Base-by-base conservation (phyloP, 2,888 invertebrate genomes). In the Clitarchus hookeri region DNA sequence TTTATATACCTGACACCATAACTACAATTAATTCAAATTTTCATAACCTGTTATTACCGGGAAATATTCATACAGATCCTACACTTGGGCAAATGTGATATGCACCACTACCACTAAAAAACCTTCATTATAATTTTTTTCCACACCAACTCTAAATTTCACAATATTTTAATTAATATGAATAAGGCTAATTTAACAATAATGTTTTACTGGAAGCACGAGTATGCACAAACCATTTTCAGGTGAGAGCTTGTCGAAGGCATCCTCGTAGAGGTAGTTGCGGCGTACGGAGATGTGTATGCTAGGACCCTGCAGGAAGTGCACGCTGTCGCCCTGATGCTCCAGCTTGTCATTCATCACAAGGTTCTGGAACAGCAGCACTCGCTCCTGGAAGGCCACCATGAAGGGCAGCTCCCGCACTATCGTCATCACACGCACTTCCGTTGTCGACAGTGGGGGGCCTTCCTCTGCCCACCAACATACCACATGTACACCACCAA, bases 181-280 rank as follows among this genome's bases (percentile, higher is more conserved):
- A 36, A 36, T 36, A 3, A 4, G 1, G 36, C 36, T 36, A 36
- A 36, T 36, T 36, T 36, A 36, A 36, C 36, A 36, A 36, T 36
- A 36, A 36, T 36, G 36, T 36, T 36, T 36, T 36, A 36, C 36
- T 36, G 4, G 36, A 36, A 36, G 36, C 1, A 36, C 36, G 36
- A 48, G 16, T 3, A 65, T 11, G n/a, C n/a, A 88, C 92, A 91
- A 92, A 97, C 97, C 97, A 92, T 98, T 98, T 89, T 97, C 97
- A 3, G 94, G 94, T 0, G 98, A 96, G 8, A 99, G 93, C 91
- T 98, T 98, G 85, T 98, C 98, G 91, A 98, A 99, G 0, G 99
- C 98, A 92, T 99, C 99, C 92, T 99, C 99, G 91, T 99, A 99
- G n/a, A 99, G 93, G 92, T 98, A 98, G 88, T 97, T 96, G 86